phyloP scores from a whole-genome alignment of 2,888 invertebrate species.

The Drosophila monieri region DNA sequence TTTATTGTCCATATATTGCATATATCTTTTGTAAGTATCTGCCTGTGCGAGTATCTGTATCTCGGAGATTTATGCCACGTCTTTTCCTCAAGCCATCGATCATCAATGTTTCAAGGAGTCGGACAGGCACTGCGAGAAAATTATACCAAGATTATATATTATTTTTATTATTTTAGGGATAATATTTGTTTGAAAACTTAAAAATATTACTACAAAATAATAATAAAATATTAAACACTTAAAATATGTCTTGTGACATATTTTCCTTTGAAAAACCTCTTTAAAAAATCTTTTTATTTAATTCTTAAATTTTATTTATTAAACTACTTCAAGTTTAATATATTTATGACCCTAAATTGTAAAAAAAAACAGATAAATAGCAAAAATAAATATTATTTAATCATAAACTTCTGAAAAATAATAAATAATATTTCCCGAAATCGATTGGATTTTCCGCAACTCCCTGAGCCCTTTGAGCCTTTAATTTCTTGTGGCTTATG shows the following conservation, averaged over 20 bases:
- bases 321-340: not conserved
- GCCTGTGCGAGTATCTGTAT: conserved; percentile 11
- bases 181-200: too few species aligned
- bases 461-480: conserved; percentile 8
- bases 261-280: too few species aligned
- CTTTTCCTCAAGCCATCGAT: conserved; percentile 61
- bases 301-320: not conserved
- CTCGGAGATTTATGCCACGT: conserved; percentile 57
- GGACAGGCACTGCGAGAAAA: conserved; percentile 16
- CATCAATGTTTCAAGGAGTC: conserved; percentile 59
- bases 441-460: conserved; percentile 5
- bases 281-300: not conserved
- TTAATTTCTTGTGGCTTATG: conserved; percentile 6
- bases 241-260: not conserved
- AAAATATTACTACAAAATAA: too few species aligned
- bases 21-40: not conserved
- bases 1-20: conserved; percentile 2
- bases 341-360: not conserved
- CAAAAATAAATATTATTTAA: not conserved
- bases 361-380: not conserved
- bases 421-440: not conserved
- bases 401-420: not conserved
- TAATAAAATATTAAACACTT: not conserved
- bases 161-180: not conserved
- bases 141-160: too few species aligned